Evolutionary conservation across 35 echinoderm and acorn worm species (phyloP).

Genomic region (Apostichopus japonicus): DNA sequence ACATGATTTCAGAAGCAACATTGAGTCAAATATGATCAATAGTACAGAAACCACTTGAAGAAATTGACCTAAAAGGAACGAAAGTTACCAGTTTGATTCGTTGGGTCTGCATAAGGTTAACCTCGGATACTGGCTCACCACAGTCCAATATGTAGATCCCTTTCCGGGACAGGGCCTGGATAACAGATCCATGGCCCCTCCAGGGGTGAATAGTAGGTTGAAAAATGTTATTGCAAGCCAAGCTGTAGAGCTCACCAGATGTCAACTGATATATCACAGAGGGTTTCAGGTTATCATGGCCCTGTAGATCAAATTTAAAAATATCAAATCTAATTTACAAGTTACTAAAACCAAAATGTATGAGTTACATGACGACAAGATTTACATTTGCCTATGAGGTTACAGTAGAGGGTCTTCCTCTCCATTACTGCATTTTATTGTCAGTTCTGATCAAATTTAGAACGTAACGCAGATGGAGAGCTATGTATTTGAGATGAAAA

Average conservation of each 20-base stretch:
- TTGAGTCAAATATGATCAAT: too few species aligned
- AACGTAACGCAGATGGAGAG: too few species aligned
- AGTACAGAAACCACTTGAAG: too few species aligned
- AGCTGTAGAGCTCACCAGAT: conserved; percentile 87
- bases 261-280: conserved; percentile 88
- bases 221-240: conserved; percentile 74
- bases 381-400: too few species aligned
- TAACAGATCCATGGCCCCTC: conserved; percentile 82
- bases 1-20: too few species aligned
- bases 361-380: too few species aligned
- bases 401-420: too few species aligned
- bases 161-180: conserved; percentile 78
- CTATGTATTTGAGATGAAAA: too few species aligned
- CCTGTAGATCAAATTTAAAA: conserved; percentile 33
- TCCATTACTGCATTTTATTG: too few species aligned
- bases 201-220: conserved; percentile 76
- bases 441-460: too few species aligned
- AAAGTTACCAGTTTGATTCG: conserved; percentile 80
- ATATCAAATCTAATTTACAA: too few species aligned
- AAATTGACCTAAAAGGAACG: background rate
- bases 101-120: conserved; percentile 75
- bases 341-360: too few species aligned
- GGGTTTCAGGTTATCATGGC: conserved; percentile 86
- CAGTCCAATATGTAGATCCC: conserved; percentile 89
- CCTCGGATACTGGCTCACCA: conserved; percentile 78